A percentile compares a stretch with the other conserved stretches of the same genome.
These are phyloP conservation scores for Musca vetustissima DNA, from an alignment of 1,140 invertebrate species.

Conservation along the genomic window DNA sequence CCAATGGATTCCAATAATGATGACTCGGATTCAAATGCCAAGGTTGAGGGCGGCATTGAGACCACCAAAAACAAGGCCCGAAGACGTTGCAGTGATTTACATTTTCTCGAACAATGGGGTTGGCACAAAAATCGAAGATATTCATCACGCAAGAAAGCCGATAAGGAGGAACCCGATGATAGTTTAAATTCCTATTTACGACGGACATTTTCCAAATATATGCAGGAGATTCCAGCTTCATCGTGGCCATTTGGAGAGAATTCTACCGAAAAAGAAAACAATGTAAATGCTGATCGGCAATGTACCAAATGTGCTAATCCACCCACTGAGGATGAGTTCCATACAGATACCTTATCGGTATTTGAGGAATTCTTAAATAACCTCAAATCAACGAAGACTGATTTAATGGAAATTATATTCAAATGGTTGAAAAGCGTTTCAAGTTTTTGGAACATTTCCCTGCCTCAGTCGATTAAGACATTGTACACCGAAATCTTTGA, in stretches of 20 bases:
- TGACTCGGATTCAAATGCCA: conserved; percentile 22
- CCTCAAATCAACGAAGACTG: neutral
- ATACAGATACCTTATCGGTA: too few relatives aligned
- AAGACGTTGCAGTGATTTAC: conserved; percentile 67
- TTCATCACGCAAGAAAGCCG: conserved; percentile 64
- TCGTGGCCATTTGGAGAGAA: too few relatives aligned
- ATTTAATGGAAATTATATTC: conserved; percentile 28
- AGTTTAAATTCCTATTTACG: conserved; percentile 66
- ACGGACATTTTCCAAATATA: conserved; percentile 60
- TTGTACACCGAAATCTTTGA: conserved; percentile 30
- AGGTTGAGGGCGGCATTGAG: conserved; percentile 16
- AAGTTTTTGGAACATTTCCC: conserved; percentile 26
- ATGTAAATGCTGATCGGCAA: too few relatives aligned
- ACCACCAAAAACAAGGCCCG: conserved; percentile 62
- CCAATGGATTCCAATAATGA: neutral
- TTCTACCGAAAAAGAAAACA: too few relatives aligned
- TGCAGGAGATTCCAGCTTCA: too few relatives aligned
- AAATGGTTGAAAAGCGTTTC: conserved; percentile 33
- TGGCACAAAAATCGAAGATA: conserved; percentile 70
- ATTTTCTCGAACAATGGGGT: conserved; percentile 70
- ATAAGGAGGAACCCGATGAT: conserved; percentile 64
- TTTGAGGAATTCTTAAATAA: too few relatives aligned
- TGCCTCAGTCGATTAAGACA: conserved; percentile 25
- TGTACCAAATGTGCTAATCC: too few relatives aligned
- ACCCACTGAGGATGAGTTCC: too few relatives aligned